Conservation (phyloP, 2,797 vertebrate genomes). For the Acipenser ruthenus region DNA sequence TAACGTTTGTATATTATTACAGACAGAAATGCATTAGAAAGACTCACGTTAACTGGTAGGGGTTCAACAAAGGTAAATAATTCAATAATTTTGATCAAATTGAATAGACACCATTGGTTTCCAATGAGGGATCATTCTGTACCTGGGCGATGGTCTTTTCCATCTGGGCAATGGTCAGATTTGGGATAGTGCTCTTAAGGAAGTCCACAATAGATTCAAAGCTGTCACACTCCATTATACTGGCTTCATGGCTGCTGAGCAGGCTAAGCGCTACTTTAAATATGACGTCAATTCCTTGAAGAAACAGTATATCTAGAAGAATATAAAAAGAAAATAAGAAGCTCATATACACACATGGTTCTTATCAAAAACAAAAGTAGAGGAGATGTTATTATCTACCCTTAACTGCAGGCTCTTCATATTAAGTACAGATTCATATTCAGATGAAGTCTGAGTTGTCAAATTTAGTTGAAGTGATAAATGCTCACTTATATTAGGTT, state of each 20-base stretch:
- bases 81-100: too few relatives aligned
- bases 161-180: constrained; percentile 84
- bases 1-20: too few relatives aligned
- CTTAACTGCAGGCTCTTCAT: too few relatives aligned
- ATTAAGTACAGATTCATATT: too few relatives aligned
- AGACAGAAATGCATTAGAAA: not conserved
- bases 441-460: too few relatives aligned
- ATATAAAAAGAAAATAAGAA: not conserved
- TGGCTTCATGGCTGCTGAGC: constrained; percentile 80
- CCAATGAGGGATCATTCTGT: constrained; percentile 21
- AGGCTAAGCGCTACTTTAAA: constrained; percentile 94
- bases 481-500: too few relatives aligned
- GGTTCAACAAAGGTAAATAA: too few relatives aligned
- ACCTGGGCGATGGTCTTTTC: constrained; percentile 90
- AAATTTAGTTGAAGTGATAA: too few relatives aligned
- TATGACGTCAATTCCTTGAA: constrained; percentile 88
- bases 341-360: too few relatives aligned
- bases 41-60: not conserved
- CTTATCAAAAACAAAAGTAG: too few relatives aligned
- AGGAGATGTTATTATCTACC: too few relatives aligned
- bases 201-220: constrained; percentile 94
- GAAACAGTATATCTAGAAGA: constrained; percentile 81
- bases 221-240: constrained; percentile 84
- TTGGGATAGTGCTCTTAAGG: constrained; percentile 82
- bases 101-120: not conserved